These are phyloP conservation scores for Watsonalla binaria DNA, from an alignment of 2,888 invertebrate species.

Conservation along the genomic window DNA sequence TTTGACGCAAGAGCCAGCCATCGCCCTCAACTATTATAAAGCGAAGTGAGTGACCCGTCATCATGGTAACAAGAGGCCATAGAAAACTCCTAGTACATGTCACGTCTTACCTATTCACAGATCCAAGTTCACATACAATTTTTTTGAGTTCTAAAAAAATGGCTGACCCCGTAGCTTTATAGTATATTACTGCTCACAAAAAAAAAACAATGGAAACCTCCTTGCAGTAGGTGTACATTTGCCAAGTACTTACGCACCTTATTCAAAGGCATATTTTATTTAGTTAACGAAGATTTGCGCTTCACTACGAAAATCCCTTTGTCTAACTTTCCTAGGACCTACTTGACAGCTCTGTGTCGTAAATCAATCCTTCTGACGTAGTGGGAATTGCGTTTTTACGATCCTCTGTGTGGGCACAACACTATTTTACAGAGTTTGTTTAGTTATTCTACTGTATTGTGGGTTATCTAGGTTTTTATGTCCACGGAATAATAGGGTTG, in stretches of 20 bases:
- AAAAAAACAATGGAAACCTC: background rate
- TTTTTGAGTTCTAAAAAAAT: no score
- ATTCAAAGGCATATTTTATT: conserved; percentile 20
- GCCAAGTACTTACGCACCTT: background rate
- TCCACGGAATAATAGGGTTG: no score
- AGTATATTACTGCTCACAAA: no score
- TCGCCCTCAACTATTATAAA: no score
- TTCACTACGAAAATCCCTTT: conserved; percentile 26
- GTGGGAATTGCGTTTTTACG: conserved; percentile 53
- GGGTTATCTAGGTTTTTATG: no score
- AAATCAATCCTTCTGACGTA: conserved; percentile 61
- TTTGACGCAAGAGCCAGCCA: no score
- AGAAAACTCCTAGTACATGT: no score
- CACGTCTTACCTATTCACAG: no score
- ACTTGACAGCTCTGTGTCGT: conserved; percentile 46
- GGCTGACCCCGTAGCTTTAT: no score
- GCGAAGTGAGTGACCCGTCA: no score
- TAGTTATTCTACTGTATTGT: background rate
- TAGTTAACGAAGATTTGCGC: conserved; percentile 26
- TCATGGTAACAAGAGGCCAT: no score
- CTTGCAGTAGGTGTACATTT: background rate
- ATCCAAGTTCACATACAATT: no score
- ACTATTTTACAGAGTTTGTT: conserved; percentile 3
- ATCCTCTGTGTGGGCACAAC: conserved; percentile 14
- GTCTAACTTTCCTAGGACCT: conserved; percentile 35